Base-by-base conservation (phyloP, 2,888 invertebrate genomes). In the Dynastes hyllus region DNA sequence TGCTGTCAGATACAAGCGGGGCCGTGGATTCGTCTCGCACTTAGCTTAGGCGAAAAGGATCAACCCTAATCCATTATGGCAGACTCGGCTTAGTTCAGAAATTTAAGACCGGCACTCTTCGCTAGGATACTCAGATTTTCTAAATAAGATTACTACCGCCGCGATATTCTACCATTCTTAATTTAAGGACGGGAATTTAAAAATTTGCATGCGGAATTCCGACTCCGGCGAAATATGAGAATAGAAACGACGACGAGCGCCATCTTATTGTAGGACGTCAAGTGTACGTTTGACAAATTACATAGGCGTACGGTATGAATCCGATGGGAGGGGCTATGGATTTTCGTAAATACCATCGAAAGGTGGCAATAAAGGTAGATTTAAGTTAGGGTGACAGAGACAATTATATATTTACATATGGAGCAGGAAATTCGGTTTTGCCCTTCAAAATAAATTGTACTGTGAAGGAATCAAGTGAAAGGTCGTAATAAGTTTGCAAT, bases 1-100 rank as follows among this genome's bases (percentile, higher is more conserved):
- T 86, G 85, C 87, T 86, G 87, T 87, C 87, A 87, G 85, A 86
- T 85, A 82, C 87, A 87, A 86, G 16, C 85, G 85, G 85, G 78
- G 83, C 84, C 82, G 85, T 81, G 86, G 86, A 87, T 86, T 86
- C 87, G 87, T 87, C 86, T 86, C 85, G 85, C 86, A 86, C 86
- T 86, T 84, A 84, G 85, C 83, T 83, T 84, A 85, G 84, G 84
- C 85, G 82, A 83, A 82, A 55, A 85, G 85, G 87, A 86, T 87
- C 87, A 87, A 87, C 88, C 88, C 87, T 87, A 88, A 88, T 88
- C 87, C 88, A 87, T 88, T 88, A 88, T 87, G 88, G 88, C 87
- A 87, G 87, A 85, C 84, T 85, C 85, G 84, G 86, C 86, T 85
- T 86, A 85, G 83, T 83, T 81, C 80, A 77, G 83, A 85, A 85